Base-by-base conservation (phyloP, 2,113 vertebrate species). In the Proteles cristata region DNA sequence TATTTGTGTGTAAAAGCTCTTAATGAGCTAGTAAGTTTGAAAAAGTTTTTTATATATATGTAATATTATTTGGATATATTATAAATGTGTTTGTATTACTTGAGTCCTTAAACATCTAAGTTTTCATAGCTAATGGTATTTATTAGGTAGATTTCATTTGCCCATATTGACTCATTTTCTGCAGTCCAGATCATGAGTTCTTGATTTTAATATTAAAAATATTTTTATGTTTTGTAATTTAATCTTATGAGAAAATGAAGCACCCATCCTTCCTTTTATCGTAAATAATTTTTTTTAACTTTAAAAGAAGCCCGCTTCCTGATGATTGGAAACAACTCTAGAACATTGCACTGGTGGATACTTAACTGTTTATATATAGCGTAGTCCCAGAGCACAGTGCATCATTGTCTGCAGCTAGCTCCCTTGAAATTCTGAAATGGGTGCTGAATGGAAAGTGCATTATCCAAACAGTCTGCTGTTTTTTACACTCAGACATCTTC, bases 1-100 rank as follows among this genome's bases (percentile, higher is more conserved):
- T 99, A 96, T 93, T 87, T 97, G 84, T 98, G 68, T 96, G 76
- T 95, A 98, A 98, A 98, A 97, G 91, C 97, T 97, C 96, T 98
- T 98, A 98, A 94, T 98, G 82, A 93, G 93, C 97, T 63, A 66
- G 79, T 96, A 97, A 87, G 96, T 97, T 97, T 96, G 88, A 93
- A 87, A 96, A 97, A 95, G 91, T 58, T 96, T 97, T 58, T 58
- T 96, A 95, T 35, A 95, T 53, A 79, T 28, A 77, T 79, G 71
- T 92, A 96, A 58, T 97, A 91, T 53, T 97, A 94, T 96, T 96
- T 98, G 93, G 93, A 58, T 95, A 74, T 91, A 2, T 96, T 96
- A 83, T 69, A 88, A 87, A 92, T 96, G 81, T 91, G 19, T 92
- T 94, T 97, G 73, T 95, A 58, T 92, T 96, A 92, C 35, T 84